Evolutionary conservation across 2,797 vertebrate genomes (phyloP), one percentile per base, ranked within the genome.

Genomic region (Spea hammondii): DNA sequence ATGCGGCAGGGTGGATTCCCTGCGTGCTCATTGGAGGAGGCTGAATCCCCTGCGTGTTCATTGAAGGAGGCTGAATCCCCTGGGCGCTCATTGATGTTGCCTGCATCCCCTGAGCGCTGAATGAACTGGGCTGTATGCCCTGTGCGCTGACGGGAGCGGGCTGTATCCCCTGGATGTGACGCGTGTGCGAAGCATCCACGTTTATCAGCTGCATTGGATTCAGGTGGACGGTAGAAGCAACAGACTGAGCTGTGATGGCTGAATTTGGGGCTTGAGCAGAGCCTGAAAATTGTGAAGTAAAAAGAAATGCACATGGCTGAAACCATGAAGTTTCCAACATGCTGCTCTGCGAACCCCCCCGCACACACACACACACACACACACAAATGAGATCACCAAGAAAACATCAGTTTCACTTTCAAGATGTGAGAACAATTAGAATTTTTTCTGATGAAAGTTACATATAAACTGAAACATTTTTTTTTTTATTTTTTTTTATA

Each of bases 201-300:
- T 97, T 93, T 96, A 99, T 99, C 86, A 99, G 88, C 89, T 98
- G 97, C 97, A 99, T 99, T 86, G 93, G 96, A 86, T 99, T 99
- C 12, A 99, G 92, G 87, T 98, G 97, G 76, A 99, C 96, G 0
- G 97, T 96, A 70, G 97, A 97, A 12, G 97, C 96, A 83, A 99
- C 96, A 0, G 95, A 91, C 79, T 96, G 96, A 44, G 94, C 92
- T 0, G 97, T 94, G 85, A 98, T 91, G 3, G 95, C 94, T 0
- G 97, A 96, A 86, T 93, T 99, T 14, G 96, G 96, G 0, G 96
- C 95, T 89, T 98, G 97, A 87, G 97, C 96, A 83, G 97, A 97
- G 85, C 97, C 95, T 97, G 85, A 51, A 46, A 82, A 44, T 8
- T 5, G 14, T 7, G 2, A 32, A 32, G 32, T 32, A 32, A 32